These are phyloP conservation scores for Cariama cristata DNA, from an alignment of 2,113 vertebrate genomes.

Conservation along the genomic window DNA sequence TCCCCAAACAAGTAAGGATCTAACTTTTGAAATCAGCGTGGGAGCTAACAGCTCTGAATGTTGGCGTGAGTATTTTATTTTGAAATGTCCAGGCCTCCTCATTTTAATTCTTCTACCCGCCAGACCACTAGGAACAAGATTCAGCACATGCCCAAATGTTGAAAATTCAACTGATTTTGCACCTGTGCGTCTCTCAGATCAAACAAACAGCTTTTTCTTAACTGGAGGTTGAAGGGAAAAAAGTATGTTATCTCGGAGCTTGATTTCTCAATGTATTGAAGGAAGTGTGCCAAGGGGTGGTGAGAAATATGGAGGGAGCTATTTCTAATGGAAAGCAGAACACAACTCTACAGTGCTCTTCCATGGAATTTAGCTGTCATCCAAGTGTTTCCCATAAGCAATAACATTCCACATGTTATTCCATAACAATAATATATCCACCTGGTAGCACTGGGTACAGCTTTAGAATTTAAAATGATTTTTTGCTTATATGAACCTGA, in stretches of 20 bases:
- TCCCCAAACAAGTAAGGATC: neutral
- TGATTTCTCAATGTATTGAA: neutral
- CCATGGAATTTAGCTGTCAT: conserved; percentile 28
- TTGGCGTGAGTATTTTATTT: neutral
- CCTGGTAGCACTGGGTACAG: neutral
- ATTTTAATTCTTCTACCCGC: neutral
- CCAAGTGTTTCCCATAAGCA: neutral
- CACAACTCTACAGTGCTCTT: neutral
- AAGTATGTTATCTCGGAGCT: neutral
- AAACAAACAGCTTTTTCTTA: neutral
- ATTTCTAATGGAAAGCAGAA: conserved; percentile 43
- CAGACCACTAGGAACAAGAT: neutral
- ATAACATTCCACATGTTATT: neutral
- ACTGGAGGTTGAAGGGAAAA: neutral
- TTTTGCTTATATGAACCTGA: neutral
- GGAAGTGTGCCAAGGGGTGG: neutral
- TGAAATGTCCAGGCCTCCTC: neutral
- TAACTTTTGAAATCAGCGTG: neutral
- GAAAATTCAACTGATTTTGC: neutral
- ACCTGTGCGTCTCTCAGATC: neutral
- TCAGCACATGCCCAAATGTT: fast-evolving
- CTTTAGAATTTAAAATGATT: neutral
- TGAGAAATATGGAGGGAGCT: neutral
- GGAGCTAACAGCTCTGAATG: neutral
- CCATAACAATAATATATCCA: neutral